Evolutionary conservation across 1,140 invertebrate species (phyloP).

Genomic region (Neotoxoptera formosana): DNA sequence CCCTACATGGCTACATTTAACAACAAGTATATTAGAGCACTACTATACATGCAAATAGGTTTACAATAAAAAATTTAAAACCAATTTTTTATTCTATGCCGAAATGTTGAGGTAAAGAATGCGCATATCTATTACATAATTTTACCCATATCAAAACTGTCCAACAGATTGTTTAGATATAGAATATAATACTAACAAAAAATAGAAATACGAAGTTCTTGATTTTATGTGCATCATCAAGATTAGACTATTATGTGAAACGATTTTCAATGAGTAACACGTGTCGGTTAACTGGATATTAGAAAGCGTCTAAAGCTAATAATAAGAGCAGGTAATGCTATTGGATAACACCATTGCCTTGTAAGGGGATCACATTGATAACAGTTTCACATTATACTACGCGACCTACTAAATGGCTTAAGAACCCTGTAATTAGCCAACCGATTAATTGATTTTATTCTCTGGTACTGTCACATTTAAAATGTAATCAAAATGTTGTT

Average conservation of each 20-base stretch:
- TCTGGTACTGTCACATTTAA: slow-evolving; percentile 1
- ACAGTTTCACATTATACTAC: slow-evolving; percentile 32
- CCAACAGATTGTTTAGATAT: not conserved
- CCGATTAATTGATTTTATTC: slow-evolving; percentile 39
- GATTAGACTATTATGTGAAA: not conserved
- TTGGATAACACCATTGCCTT: slow-evolving; percentile 15
- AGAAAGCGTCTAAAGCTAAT: slow-evolving; percentile 29
- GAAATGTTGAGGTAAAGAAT: not conserved
- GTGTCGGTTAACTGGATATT: slow-evolving; percentile 28
- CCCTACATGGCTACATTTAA: not conserved
- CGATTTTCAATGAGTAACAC: slow-evolving; percentile 15
- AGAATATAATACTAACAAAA: not conserved
- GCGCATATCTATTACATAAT: not conserved
- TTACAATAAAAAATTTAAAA: not conserved
- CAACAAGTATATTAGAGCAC: not conserved
- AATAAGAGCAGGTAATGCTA: slow-evolving; percentile 8
- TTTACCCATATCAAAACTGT: not conserved
- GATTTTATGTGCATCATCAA: not conserved
- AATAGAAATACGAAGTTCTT: not conserved
- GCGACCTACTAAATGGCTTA: slow-evolving; percentile 37
- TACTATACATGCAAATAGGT: not conserved
- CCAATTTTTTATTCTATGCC: not conserved
- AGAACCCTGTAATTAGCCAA: slow-evolving; percentile 5
- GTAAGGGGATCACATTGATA: slow-evolving; percentile 24
- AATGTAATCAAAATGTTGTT: not conserved